Conservation (phyloP, 2,888 invertebrate genomes). For the Leistus spinibarbis region DNA sequence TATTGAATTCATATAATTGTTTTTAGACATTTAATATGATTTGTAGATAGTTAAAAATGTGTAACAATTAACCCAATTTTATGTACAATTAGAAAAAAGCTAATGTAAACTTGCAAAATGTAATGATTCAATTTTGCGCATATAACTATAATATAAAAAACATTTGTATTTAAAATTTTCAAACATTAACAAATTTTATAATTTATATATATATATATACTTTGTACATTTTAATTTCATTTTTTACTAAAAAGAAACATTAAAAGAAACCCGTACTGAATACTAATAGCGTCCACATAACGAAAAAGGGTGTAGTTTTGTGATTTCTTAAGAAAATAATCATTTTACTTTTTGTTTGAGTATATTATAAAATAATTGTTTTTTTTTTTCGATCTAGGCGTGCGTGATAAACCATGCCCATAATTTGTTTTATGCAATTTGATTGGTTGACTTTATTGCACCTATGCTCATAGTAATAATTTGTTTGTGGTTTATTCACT, state of each 20-base stretch:
- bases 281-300: slow-evolving; percentile 27
- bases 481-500: not conserved
- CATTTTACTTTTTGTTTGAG: not conserved
- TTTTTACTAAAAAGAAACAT: slow-evolving; percentile 1
- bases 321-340: not conserved
- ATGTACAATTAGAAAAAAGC: not conserved
- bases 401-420: too few species aligned
- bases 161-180: not conserved
- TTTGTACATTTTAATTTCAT: not conserved
- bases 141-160: not conserved
- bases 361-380: too few species aligned
- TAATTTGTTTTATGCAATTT: too few species aligned
- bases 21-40: not conserved
- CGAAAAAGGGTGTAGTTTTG: slow-evolving; percentile 23
- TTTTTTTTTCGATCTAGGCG: too few species aligned
- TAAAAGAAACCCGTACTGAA: slow-evolving; percentile 17
- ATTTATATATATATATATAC: not conserved
- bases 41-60: not conserved
- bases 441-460: not conserved
- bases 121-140: not conserved
- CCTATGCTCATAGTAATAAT: not conserved
- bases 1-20: too few species aligned
- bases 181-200: not conserved
- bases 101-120: slow-evolving; percentile 5
- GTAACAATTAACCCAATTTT: not conserved